Evolutionary conservation across 2,888 invertebrate genomes (phyloP).

Genomic region (Xylota segnis): DNA sequence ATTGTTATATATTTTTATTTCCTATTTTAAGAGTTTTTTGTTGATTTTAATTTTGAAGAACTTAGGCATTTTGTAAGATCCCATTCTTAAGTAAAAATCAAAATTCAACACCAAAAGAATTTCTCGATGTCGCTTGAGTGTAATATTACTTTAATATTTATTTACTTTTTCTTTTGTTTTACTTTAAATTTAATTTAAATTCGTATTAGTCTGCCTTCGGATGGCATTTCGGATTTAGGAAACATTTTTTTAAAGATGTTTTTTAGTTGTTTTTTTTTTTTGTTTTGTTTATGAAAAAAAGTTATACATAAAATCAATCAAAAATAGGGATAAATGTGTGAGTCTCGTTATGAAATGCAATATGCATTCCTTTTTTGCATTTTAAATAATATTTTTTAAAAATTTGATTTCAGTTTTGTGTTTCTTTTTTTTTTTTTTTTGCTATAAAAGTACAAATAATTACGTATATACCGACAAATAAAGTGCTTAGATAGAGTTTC

Average conservation of each 20-base stretch:
- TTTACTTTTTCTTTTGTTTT: slow-evolving; percentile 31
- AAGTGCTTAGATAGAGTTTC: slow-evolving; percentile 64
- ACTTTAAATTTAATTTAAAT: slow-evolving; percentile 73
- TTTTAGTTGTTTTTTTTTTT: slow-evolving; percentile 40
- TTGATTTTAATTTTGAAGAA: slow-evolving; percentile 47
- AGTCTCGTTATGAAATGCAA: slow-evolving; percentile 62
- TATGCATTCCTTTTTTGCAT: slow-evolving; percentile 66
- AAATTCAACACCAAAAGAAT: slow-evolving; percentile 67
- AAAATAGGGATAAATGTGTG: slow-evolving; percentile 18
- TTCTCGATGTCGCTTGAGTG: slow-evolving; percentile 71
- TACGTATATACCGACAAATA: slow-evolving; percentile 76
- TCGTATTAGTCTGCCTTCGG: slow-evolving; percentile 75
- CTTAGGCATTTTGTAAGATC: slow-evolving; percentile 41
- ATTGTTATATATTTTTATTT: slow-evolving; percentile 48
- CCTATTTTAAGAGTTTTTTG: slow-evolving; percentile 32
- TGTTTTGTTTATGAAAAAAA: slow-evolving; percentile 16
- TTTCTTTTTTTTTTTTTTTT: slow-evolving; percentile 46
- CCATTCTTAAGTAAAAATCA: slow-evolving; percentile 28
- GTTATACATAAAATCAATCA: not conserved
- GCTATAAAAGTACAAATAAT: slow-evolving; percentile 76
- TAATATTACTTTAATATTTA: slow-evolving; percentile 45
- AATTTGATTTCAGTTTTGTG: not conserved
- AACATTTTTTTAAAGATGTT: slow-evolving; percentile 57
- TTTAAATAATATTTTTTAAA: slow-evolving; percentile 8
- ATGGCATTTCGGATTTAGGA: slow-evolving; percentile 75